Conservation (phyloP, 2,888 invertebrate genomes). For the Heliconius hortense region DNA sequence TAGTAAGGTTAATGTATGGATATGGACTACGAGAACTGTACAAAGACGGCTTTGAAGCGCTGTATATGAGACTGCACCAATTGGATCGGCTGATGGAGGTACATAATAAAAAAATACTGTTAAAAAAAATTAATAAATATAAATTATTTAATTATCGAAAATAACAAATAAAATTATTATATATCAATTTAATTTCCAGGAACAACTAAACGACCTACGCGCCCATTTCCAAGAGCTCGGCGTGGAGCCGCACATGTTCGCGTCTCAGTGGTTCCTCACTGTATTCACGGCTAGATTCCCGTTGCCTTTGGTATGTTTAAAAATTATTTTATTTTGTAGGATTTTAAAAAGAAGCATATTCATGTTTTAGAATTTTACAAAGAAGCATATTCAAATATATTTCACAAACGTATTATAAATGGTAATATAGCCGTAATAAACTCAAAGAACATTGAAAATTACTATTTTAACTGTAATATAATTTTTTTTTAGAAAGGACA, state of each 20-base stretch:
- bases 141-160: too few species aligned
- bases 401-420: neutral
- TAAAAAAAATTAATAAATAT: too few species aligned
- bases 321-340: neutral
- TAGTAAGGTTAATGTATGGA: conserved; percentile 98
- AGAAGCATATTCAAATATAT: neutral
- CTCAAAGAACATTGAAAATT: neutral
- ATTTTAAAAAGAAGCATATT: neutral
- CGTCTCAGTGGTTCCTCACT: conserved; percentile 99
- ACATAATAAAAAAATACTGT: conserved; percentile 52
- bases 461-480: neutral
- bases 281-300: conserved; percentile 99
- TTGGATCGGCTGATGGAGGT: conserved; percentile 95
- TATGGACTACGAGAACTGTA: conserved; percentile 97
- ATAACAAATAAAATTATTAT: neutral
- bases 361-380: neutral
- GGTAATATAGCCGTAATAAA: neutral
- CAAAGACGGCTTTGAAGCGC: conserved; percentile 97
- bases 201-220: conserved; percentile 90
- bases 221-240: conserved; percentile 91
- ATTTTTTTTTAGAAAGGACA: too few species aligned
- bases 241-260: conserved; percentile 99
- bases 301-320: conserved; percentile 86
- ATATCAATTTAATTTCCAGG: conserved; percentile 71
- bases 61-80: conserved; percentile 97